These are phyloP conservation scores for Merops nubicus DNA, from an alignment of 2,113 vertebrate genomes.

Conservation along the genomic window DNA sequence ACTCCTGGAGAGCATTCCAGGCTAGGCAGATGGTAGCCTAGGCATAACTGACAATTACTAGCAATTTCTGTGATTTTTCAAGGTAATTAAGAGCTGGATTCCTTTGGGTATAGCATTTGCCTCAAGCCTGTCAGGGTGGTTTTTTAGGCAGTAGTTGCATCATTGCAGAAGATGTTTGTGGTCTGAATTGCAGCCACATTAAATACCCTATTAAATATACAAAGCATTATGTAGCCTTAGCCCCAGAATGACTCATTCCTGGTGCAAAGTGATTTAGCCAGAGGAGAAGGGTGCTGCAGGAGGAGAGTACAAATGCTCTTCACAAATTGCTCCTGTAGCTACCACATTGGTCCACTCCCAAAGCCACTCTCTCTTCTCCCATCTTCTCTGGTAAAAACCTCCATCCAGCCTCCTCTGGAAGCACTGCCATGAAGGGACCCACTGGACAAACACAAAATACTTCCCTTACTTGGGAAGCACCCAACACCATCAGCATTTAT, in stretches of 20 bases:
- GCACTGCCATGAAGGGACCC: rapidly evolving
- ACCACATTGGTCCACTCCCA: not conserved
- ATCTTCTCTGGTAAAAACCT: not conserved
- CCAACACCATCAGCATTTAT: rapidly evolving
- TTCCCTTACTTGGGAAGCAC: not conserved
- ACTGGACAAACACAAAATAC: not conserved
- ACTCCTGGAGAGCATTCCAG: rapidly evolving
- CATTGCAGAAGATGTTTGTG: not conserved
- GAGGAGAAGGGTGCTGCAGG: not conserved
- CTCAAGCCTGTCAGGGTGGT: not conserved
- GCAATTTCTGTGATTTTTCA: not conserved
- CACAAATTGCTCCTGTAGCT: not conserved
- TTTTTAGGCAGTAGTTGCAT: not conserved
- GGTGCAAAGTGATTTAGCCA: not conserved
- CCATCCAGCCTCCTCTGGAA: not conserved
- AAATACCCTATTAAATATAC: not conserved
- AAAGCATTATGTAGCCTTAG: not conserved
- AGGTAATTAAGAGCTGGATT: not conserved
- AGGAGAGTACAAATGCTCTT: not conserved
- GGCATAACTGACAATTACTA: not conserved
- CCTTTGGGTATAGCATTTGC: not conserved
- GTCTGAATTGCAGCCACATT: not conserved
- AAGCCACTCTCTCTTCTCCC: not conserved
- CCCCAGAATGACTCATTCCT: not conserved
- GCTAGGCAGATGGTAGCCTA: not conserved